Conservation (phyloP, 1,140 invertebrate genomes). For the Drosophila subpulchrella region DNA sequence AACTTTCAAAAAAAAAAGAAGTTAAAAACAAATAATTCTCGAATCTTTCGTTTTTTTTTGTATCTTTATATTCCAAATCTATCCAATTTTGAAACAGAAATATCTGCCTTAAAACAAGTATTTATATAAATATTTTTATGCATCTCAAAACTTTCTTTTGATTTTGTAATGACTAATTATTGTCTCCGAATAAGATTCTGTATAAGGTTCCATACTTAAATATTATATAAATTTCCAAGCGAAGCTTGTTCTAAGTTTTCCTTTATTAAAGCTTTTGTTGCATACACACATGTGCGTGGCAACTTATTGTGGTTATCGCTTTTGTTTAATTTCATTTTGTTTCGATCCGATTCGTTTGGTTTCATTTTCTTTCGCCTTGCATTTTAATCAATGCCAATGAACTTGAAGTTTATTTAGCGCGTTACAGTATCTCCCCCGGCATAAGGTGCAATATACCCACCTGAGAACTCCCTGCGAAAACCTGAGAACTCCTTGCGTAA, state of each 20-base stretch:
- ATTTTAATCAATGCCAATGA: slow-evolving; percentile 76
- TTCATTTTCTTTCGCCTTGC: slow-evolving; percentile 40
- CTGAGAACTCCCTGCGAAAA: slow-evolving; percentile 20
- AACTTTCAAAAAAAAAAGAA: no score
- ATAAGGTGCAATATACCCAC: slow-evolving; percentile 35
- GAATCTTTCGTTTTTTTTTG: no score
- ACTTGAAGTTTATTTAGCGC: slow-evolving; percentile 69
- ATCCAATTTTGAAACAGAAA: no score
- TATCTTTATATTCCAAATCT: no score
- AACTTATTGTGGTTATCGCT: slow-evolving; percentile 14
- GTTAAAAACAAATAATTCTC: no score
- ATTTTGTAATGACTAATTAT: background rate
- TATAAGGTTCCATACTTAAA: background rate
- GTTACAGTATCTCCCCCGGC: slow-evolving; percentile 17
- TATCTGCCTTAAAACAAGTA: no score
- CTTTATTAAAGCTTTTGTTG: slow-evolving; percentile 4
- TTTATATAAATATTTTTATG: no score
- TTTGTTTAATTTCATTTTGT: slow-evolving; percentile 28
- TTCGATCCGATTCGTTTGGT: slow-evolving; percentile 31
- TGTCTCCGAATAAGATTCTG: background rate
- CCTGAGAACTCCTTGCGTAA: slow-evolving; percentile 20
- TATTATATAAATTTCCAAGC: background rate
- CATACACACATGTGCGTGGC: background rate
- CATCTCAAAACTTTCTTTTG: no score
- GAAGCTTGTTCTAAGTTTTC: background rate